Evolutionary conservation across 1,140 invertebrate genomes (phyloP), one percentile per base, ranked within the genome.

Genomic region (Pectinophora gossypiella): DNA sequence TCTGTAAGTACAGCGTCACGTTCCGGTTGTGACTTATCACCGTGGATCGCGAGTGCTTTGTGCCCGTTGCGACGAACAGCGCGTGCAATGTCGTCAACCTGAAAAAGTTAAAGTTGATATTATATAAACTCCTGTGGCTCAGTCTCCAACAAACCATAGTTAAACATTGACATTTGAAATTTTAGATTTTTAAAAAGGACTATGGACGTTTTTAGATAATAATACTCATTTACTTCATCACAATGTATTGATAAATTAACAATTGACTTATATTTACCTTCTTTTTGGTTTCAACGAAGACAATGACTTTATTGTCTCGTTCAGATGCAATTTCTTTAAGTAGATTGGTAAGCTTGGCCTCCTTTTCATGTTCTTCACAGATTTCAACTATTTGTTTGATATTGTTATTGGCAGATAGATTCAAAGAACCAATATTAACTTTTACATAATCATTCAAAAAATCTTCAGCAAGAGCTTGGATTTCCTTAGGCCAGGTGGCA

Each of bases 401-500:
- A 68, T 99, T 99, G 73, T 99, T 98, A 87, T 99, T 99, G 6
- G 98, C 98, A 51, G 96, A 93, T 2, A 99, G 87, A 56, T 95
- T 95, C 44, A 98, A 83, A 4, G 97, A 97, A 7, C 98, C 98
- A 88, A 99, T 97, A 74, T 99, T 99, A 3, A 99, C 93, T 72
- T 94, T 93, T 48, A 94, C 91, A 69, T 98, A 98, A 80, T 99
- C 94, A 51, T 90, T 93, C 4, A 99, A 89, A 69, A 99, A 99
- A 73, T 99, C 98, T 78, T 98, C 96, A 51, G 98, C 98, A 0
- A 99, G 84, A 19, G 93, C 92, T 75, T 97, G 94, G 2, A 99
- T 98, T 88, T 99, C 98, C 85, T 98, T 98, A 0, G 98, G 98
- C 98, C 98, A 99, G 5, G 98, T 99, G n/a, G 98, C 98, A 42